phyloP scores from a whole-genome alignment of 2,888 invertebrate species.

The Andrena minutula region DNA sequence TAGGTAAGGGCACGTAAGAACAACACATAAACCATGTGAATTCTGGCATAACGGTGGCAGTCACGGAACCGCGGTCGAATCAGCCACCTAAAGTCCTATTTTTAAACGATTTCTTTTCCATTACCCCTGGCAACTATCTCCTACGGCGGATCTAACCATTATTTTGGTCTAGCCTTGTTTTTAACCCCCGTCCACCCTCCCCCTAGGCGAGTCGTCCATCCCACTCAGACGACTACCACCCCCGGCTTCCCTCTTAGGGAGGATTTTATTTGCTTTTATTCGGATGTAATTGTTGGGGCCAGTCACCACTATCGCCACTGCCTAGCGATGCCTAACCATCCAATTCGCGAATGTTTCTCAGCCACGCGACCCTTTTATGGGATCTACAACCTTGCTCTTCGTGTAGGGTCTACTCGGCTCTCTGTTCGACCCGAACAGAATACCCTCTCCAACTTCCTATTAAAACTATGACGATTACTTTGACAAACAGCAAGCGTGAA shows the following conservation, averaged over 20 bases:
- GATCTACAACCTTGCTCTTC: conserved; percentile 60
- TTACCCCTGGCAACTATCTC: conserved; percentile 83
- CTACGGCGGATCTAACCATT: conserved; percentile 81
- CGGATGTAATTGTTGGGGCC: conserved; percentile 84
- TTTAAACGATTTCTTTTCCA: conserved; percentile 82
- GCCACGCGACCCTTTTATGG: conserved; percentile 82
- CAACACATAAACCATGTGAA: conserved; percentile 71
- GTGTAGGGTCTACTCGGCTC: conserved; percentile 35
- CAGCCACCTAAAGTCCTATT: conserved; percentile 79
- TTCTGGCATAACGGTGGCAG: conserved; percentile 78
- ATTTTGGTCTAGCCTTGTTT: conserved; percentile 83
- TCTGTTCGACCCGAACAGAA: conserved; percentile 61
- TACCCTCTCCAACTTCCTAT: conserved; percentile 58
- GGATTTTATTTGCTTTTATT: conserved; percentile 83
- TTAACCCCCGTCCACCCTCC: conserved; percentile 60
- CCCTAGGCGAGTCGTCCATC: conserved; percentile 55
- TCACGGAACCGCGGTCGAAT: conserved; percentile 79
- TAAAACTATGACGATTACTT: conserved; percentile 51
- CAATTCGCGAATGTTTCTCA: conserved; percentile 83
- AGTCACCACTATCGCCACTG: conserved; percentile 84
- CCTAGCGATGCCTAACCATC: conserved; percentile 79
- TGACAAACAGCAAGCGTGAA: conserved; percentile 48
- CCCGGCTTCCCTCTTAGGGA: conserved; percentile 40
- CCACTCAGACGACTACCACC: conserved; percentile 52
- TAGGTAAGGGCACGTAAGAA: conserved; percentile 54